Evolutionary conservation across 2,888 invertebrate genomes (phyloP).

Genomic region (Maniola hyperantus): DNA sequence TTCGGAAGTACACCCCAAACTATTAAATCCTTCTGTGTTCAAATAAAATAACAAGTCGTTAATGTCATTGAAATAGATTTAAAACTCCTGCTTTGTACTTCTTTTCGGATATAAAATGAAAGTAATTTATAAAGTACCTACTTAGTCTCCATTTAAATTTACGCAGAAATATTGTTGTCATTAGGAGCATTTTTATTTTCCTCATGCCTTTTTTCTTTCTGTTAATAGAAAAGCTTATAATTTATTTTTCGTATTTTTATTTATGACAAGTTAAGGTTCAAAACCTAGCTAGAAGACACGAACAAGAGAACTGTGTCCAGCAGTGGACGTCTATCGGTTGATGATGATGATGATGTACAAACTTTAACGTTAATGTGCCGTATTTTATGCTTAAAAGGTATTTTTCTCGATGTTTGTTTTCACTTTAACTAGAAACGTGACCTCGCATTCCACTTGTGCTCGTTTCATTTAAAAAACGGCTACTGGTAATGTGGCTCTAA

Average conservation of each 20-base stretch:
- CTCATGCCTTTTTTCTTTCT: not conserved
- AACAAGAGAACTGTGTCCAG: no score
- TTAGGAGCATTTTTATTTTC: constrained; percentile 1
- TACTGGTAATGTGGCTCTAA: constrained; percentile 9
- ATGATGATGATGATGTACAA: no score
- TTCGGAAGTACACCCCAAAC: no score
- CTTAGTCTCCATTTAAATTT: not conserved
- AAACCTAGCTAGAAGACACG: no score
- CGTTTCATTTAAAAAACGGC: constrained; percentile 20
- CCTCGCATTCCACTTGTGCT: constrained; percentile 23
- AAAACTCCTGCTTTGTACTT: not conserved
- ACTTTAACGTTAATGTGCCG: not conserved
- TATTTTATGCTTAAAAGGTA: constrained; percentile 3
- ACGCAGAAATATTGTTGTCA: not conserved
- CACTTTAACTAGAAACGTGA: constrained; percentile 25
- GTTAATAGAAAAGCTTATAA: not conserved
- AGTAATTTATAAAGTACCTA: not conserved
- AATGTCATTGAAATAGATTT: no score
- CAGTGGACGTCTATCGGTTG: no score
- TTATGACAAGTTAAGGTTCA: no score
- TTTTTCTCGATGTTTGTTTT: constrained; percentile 20
- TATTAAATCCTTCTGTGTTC: no score
- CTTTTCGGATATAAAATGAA: not conserved
- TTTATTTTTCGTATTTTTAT: no score
- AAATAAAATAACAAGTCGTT: not conserved